Conservation (phyloP, 2,113 vertebrate genomes). For the Rattus norvegicus region GRCr8 NC_086039.1:152376501-152377000, state of each 20-base stretch:
- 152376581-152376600: not conserved
- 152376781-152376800: constrained; percentile 14
- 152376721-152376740: not conserved
- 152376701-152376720: not conserved
- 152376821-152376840: constrained; percentile 18
- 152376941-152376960: constrained; percentile 54
- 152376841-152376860: constrained; percentile 49
- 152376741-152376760: not conserved
- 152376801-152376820: not conserved
- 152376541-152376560: not conserved
- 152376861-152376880: not conserved
- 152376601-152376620: not conserved
- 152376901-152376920: constrained; percentile 50
- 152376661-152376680: not conserved
- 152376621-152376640: not conserved
- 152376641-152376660: not conserved
- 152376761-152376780: not conserved
- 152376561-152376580: not conserved
- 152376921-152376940: not conserved
- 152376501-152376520: constrained; percentile 20
- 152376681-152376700: not conserved
- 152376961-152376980: constrained; percentile 21
- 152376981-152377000: not conserved
- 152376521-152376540: not conserved
- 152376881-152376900: constrained; percentile 24